These are phyloP conservation scores for Sarcophilus harrisii DNA, from an alignment of 2,797 vertebrate genomes.

Conservation along the genomic window DNA sequence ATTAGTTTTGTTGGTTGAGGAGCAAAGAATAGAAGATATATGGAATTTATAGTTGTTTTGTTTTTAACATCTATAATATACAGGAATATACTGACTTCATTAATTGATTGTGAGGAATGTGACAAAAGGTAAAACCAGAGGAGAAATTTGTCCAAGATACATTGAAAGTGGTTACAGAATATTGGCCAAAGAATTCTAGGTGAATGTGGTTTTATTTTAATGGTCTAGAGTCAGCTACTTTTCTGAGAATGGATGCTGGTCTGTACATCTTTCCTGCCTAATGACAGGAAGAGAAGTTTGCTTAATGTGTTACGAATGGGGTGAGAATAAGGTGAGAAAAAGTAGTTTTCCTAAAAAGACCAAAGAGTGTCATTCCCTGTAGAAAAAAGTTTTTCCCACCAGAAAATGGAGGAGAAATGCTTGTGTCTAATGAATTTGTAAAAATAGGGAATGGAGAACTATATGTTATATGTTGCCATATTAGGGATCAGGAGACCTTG, in stretches of 20 bases:
- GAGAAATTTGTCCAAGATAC: background rate
- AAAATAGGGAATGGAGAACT: background rate
- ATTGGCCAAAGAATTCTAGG: background rate
- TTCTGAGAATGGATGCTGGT: background rate
- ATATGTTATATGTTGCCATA: background rate
- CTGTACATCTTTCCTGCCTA: background rate
- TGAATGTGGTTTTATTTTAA: background rate
- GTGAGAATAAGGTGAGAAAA: background rate
- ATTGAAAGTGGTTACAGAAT: background rate
- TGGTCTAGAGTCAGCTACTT: background rate
- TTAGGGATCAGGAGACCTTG: background rate
- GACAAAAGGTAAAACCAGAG: background rate
- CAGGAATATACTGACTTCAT: background rate
- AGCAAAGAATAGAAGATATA: background rate
- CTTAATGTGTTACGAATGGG: background rate
- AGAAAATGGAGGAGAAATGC: background rate
- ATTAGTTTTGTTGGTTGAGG: constrained; percentile 24
- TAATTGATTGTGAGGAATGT: background rate
- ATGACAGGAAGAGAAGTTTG: background rate
- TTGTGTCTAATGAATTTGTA: background rate
- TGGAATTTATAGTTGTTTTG: background rate
- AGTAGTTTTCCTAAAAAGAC: background rate
- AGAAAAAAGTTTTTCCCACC: background rate
- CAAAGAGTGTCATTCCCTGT: background rate
- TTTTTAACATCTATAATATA: background rate